These are phyloP conservation scores for Picathartes gymnocephalus DNA, from an alignment of 2,113 vertebrate species.

Conservation along the genomic window DNA sequence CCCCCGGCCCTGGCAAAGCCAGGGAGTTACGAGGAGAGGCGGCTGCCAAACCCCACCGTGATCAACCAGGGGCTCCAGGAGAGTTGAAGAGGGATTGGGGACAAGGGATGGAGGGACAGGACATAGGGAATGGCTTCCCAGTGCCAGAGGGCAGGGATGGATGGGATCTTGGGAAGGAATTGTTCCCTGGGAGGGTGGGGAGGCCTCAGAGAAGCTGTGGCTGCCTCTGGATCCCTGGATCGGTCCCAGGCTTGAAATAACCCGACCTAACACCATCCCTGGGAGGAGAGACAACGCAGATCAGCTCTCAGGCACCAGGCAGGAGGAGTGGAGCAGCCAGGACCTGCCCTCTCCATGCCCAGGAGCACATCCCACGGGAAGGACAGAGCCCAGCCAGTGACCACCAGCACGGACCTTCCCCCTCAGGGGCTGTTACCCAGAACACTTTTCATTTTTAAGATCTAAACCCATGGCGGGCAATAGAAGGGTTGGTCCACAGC, in stretches of 20 bases:
- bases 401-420: background rate
- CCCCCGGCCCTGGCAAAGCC: background rate
- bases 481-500: background rate
- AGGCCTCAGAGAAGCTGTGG: background rate
- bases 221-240: background rate
- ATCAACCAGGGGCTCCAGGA: background rate
- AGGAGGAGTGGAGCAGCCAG: background rate
- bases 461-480: background rate
- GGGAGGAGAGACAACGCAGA: background rate
- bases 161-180: accelerated
- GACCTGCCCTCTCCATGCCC: background rate
- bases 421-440: background rate
- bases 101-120: background rate
- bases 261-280: background rate
- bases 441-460: background rate
- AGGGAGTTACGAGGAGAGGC: accelerated
- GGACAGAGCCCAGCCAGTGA: background rate
- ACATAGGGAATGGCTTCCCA: background rate
- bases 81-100: background rate
- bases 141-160: background rate
- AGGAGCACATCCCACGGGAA: background rate
- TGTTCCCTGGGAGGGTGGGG: background rate
- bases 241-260: background rate
- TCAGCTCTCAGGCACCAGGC: background rate
- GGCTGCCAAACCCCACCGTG: accelerated